Evolutionary conservation across 2,797 vertebrate species (phyloP).

Genomic region (Premnoplex brunnescens): DNA sequence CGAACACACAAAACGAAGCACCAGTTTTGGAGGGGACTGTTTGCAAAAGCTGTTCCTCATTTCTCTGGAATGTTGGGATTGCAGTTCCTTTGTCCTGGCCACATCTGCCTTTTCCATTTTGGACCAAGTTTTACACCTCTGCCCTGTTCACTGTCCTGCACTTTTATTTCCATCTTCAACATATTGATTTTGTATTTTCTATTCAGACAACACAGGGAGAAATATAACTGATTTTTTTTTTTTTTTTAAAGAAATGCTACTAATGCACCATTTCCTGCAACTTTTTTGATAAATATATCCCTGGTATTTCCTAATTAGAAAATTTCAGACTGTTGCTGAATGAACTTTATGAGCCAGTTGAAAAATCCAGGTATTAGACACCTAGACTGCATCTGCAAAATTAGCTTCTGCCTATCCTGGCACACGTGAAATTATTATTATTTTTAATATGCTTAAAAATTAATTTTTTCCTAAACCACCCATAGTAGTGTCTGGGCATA

Average conservation of each 20-base stretch:
- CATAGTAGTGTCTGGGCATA: neutral
- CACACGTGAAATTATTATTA: neutral
- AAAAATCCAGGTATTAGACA: neutral
- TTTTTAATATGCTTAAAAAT: neutral
- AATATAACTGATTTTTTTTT: neutral
- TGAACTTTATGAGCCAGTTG: neutral
- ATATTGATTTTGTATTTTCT: neutral
- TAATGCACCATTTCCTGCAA: neutral
- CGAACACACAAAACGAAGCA: neutral
- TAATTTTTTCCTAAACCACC: neutral
- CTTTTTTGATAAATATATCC: neutral
- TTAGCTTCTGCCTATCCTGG: neutral
- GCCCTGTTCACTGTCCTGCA: neutral
- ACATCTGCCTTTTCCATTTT: neutral
- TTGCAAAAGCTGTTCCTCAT: neutral
- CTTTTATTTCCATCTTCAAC: neutral
- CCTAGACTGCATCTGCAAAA: neutral
- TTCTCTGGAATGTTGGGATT: constrained; percentile 1
- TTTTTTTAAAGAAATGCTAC: neutral
- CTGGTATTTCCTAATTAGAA: neutral
- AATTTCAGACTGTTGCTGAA: neutral
- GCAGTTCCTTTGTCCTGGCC: neutral
- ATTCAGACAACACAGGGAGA: neutral
- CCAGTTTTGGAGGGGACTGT: neutral
- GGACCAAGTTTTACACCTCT: neutral